Evolutionary conservation across 2,888 invertebrate genomes (phyloP).

Genomic region (Acanthosoma haemorrhoidale): DNA sequence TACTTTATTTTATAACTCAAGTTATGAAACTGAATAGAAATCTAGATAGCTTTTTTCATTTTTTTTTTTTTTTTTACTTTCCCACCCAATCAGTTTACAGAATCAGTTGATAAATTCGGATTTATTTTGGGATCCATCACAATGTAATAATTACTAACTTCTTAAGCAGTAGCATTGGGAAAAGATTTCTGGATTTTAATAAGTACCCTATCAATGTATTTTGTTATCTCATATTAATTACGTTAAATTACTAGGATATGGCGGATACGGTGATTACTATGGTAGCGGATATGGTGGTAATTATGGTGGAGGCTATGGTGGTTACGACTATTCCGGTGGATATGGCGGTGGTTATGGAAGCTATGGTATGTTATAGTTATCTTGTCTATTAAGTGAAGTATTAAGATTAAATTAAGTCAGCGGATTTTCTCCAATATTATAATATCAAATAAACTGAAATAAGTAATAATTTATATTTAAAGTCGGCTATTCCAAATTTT

Average conservation of each 20-base stretch:
- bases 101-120: not conserved
- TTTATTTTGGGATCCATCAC: not conserved
- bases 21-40: not conserved
- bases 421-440: not conserved
- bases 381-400: not conserved
- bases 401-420: not conserved
- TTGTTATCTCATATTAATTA: slow-evolving; percentile 7
- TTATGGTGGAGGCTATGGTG: slow-evolving; percentile 63
- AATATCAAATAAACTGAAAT: not conserved
- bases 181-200: not conserved
- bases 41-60: slow-evolving; percentile 43
- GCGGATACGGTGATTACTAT: slow-evolving; percentile 59
- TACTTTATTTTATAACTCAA: not conserved
- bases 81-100: not conserved
- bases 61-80: not conserved
- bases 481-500: slow-evolving; percentile 10
- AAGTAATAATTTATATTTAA: not conserved
- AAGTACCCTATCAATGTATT: not conserved
- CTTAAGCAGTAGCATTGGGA: not conserved
- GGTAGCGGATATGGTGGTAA: slow-evolving; percentile 57
- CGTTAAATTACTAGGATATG: slow-evolving; percentile 54
- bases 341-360: slow-evolving; percentile 59
- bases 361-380: slow-evolving; percentile 25
- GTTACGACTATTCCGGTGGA: slow-evolving; percentile 75
- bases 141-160: not conserved